These are phyloP conservation scores for Cardiocondyla obscurior DNA, from an alignment of 1,140 invertebrate species.

Conservation along the genomic window DNA sequence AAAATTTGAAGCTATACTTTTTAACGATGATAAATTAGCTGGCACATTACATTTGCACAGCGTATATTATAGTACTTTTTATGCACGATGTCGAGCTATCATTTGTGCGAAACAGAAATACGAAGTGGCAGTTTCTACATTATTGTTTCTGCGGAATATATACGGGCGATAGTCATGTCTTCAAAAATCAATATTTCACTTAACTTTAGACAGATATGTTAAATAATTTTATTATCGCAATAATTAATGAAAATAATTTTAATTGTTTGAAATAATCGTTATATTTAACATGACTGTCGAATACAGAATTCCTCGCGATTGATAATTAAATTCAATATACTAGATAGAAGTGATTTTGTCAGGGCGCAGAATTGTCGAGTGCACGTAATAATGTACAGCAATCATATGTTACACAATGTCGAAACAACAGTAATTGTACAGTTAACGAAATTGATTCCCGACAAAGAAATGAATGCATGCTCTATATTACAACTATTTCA, in stretches of 20 bases:
- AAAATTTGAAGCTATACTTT: not conserved
- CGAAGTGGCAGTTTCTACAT: not conserved
- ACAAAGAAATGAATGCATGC: constrained; percentile 24
- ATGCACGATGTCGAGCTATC: not conserved
- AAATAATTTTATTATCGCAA: constrained; percentile 2
- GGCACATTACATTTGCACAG: not conserved
- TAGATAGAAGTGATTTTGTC: constrained; percentile 17
- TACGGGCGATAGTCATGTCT: not conserved
- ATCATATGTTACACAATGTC: not conserved
- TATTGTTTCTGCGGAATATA: not conserved
- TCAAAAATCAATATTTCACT: not conserved
- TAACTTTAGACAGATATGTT: not conserved
- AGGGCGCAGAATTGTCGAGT: not conserved
- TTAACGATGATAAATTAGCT: not conserved
- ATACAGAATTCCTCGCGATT: not conserved
- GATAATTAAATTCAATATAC: constrained; percentile 20
- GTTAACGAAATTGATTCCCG: constrained; percentile 14
- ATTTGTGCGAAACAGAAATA: not conserved
- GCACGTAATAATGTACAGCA: not conserved
- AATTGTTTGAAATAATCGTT: constrained; percentile 14
- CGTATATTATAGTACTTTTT: not conserved
- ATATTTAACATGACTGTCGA: not conserved
- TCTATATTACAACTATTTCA: not conserved
- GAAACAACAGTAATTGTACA: constrained; percentile 8
- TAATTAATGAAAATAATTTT: constrained; percentile 12